Conservation (phyloP, 2,797 vertebrate genomes). For the Platyrinchus mystaceus region DNA sequence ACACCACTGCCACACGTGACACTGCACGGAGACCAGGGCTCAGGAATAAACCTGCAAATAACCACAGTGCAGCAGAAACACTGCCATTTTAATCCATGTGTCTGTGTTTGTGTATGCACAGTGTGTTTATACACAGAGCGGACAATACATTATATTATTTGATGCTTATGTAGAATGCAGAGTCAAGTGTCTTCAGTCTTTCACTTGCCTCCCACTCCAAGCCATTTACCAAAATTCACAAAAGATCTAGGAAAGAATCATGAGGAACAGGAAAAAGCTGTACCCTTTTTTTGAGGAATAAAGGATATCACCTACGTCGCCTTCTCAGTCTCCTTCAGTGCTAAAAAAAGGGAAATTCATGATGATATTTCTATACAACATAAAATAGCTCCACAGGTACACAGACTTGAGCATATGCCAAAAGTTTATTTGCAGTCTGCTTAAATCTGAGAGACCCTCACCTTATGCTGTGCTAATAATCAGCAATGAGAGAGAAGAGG, state of each 20-base stretch:
- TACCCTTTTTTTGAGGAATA: neutral
- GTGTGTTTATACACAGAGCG: neutral
- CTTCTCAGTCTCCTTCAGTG: neutral
- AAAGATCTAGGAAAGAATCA: neutral
- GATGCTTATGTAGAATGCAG: accelerated
- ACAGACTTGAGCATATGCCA: neutral
- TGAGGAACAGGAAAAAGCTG: neutral
- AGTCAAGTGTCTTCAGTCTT: neutral
- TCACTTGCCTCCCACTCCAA: neutral
- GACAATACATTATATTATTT: neutral
- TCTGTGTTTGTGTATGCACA: neutral
- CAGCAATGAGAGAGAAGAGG: neutral
- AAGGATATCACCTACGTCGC: neutral
- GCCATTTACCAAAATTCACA: neutral
- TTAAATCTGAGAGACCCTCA: neutral
- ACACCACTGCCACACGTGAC: conserved; percentile 82
- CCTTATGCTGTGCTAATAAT: neutral
- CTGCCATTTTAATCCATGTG: neutral
- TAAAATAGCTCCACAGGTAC: neutral
- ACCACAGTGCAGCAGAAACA: neutral
- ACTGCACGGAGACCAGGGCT: conserved; percentile 90
- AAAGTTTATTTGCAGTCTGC: neutral
- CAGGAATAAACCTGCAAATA: conserved; percentile 83
- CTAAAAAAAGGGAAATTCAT: neutral
- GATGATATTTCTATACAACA: neutral